These are phyloP conservation scores for Prunella fulvescens DNA, from an alignment of 2,113 vertebrate species.

Conservation along the genomic window DNA sequence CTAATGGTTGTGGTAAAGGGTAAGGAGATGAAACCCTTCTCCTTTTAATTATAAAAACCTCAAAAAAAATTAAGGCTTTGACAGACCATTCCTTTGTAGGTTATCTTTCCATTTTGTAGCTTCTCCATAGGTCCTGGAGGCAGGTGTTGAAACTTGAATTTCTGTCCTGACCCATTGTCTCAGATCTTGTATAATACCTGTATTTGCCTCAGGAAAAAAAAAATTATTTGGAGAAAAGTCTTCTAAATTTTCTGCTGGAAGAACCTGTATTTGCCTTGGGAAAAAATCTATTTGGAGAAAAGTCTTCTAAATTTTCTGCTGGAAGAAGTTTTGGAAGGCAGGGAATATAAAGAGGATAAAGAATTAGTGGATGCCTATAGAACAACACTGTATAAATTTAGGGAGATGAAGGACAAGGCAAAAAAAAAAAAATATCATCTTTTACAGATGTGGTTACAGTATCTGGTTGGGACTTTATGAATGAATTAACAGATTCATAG, in stretches of 20 bases:
- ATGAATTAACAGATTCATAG: neutral
- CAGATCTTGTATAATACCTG: neutral
- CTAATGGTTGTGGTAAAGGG: neutral
- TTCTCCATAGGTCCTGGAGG: accelerated
- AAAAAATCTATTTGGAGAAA: neutral
- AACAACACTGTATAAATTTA: neutral
- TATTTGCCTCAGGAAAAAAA: neutral
- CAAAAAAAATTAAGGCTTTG: neutral
- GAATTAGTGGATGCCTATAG: neutral
- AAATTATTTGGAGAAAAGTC: neutral
- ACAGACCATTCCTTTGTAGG: neutral
- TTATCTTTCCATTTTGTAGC: neutral
- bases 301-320: neutral
- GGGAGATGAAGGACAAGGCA: neutral
- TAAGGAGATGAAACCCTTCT: neutral
- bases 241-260: neutral
- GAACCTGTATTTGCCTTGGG: neutral
- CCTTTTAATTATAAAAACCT: neutral
- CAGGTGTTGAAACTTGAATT: neutral
- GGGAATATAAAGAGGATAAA: neutral
- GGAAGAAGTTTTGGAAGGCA: neutral
- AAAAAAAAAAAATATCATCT: neutral
- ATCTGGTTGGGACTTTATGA: neutral
- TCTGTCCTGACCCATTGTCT: neutral
- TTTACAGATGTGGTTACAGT: neutral